Base-by-base conservation (phyloP, 2,797 vertebrate genomes). In the Botia kubotai region DNA sequence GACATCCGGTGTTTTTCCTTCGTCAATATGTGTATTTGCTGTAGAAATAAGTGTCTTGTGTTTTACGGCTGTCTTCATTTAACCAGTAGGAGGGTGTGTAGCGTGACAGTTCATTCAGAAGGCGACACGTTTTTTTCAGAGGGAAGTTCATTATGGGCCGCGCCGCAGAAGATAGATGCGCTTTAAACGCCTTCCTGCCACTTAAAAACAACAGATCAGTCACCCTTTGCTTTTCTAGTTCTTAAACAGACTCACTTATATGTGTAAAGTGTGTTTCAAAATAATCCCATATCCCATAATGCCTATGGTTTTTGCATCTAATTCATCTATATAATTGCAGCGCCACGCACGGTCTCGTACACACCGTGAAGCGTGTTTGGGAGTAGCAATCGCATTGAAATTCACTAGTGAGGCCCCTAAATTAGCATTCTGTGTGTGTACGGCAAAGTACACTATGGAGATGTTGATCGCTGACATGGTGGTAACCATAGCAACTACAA, bases 21-120 rank as follows among this genome's bases (percentile, higher is more conserved):
- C 52, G 60, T 83, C 81, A 46, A 72, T 77, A 79, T 62, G 69
- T 53, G 71, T 80, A 80, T 75, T 81, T 79, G 66, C 26, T 72
- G 57, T 33, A 63, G 76, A 72, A 75, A 77, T 72, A 71, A 68
- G 36, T 29, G 50, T 63, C 6, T 50, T 83, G 53, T 72, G 16
- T 67, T 78, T 52, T 17, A 60, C 60, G 16, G 33, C 53, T 53
- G 68, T 58, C 55, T 80, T 69, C 29, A 36, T 60, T 19, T 36
- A 60, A 53, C 74, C 79, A 52, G 14, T 73, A n/a, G 53, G 68
- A 83, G 67, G 46, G 19, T 43, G 58, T 63, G 48, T 80, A n/a
- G 60, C 53, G 58, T 72, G 79, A 76, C 57, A 33, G 67, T 69
- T 79, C 17, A 65, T 50, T 23, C 46, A 63, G 60, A 67, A 48